Evolutionary conservation across 2,888 invertebrate species (phyloP).

Genomic region (Drosophila barbarae): DNA sequence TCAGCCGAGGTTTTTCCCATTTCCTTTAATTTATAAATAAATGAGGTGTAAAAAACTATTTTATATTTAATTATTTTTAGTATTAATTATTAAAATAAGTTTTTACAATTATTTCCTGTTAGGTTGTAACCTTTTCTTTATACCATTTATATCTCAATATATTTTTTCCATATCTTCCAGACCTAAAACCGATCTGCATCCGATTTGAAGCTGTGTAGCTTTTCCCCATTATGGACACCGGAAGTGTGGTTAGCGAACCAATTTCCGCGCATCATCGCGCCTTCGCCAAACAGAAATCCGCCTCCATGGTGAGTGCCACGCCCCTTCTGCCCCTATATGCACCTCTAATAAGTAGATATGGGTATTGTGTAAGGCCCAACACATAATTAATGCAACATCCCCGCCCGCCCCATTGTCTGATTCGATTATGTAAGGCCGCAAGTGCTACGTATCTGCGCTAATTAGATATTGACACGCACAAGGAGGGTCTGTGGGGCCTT

Average conservation of each 20-base stretch:
- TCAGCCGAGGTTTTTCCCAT: background rate
- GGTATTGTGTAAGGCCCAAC: conserved; percentile 24
- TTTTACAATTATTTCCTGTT: background rate
- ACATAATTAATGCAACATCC: conserved; percentile 37
- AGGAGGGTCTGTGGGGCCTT: conserved; percentile 2
- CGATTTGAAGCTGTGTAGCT: background rate
- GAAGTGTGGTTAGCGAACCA: conserved; percentile 79
- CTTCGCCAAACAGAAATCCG: conserved; percentile 79
- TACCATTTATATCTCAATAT: background rate
- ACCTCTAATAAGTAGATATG: conserved; percentile 7
- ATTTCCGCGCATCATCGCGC: conserved; percentile 79
- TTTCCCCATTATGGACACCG: conserved; percentile 72
- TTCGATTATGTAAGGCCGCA: conserved; percentile 62
- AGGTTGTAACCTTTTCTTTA: background rate
- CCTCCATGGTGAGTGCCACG: conserved; percentile 77
- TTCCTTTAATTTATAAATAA: background rate
- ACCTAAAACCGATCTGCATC: background rate
- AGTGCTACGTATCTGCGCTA: conserved; percentile 48
- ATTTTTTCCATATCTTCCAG: conserved; percentile 15
- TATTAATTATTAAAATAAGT: background rate
- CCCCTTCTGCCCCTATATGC: conserved; percentile 3
- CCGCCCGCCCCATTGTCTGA: conserved; percentile 57
- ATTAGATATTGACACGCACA: conserved; percentile 64
- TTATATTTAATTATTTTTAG: background rate
- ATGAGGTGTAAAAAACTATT: background rate